Percentiles rank a stretch among this genome's conserved stretches.
phyloP scores from a whole-genome alignment of 2,113 vertebrate genomes.

The Grallaria varia region DNA sequence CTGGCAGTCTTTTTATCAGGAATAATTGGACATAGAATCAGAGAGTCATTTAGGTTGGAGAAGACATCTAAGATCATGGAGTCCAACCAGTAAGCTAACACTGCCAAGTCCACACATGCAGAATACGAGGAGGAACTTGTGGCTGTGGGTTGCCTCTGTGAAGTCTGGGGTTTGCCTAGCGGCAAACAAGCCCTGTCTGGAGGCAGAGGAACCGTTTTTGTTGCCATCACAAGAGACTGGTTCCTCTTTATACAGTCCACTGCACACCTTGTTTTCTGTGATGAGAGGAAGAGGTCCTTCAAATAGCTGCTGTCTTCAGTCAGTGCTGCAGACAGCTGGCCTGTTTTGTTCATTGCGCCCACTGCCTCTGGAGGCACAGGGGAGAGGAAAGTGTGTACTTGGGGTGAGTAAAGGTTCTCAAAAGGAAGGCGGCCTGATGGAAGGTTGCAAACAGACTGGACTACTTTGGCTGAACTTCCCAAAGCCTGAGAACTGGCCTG shows the following conservation, averaged over 20 bases:
- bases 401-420: neutral
- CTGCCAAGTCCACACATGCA: neutral
- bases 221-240: neutral
- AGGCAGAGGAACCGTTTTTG: neutral
- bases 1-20: neutral
- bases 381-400: neutral
- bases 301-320: neutral
- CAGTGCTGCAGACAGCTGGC: neutral
- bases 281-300: neutral
- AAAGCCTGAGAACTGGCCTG: neutral
- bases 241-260: neutral
- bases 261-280: neutral
- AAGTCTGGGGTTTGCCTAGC: neutral
- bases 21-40: neutral
- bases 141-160: neutral
- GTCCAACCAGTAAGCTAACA: accelerated
- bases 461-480: neutral
- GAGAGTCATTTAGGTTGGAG: neutral
- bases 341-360: neutral
- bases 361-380: neutral
- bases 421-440: neutral
- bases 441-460: neutral
- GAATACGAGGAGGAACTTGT: neutral
- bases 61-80: neutral
- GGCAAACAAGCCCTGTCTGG: neutral